Evolutionary conservation across 2,797 vertebrate species (phyloP).

Genomic region (Cuculus canorus): DNA sequence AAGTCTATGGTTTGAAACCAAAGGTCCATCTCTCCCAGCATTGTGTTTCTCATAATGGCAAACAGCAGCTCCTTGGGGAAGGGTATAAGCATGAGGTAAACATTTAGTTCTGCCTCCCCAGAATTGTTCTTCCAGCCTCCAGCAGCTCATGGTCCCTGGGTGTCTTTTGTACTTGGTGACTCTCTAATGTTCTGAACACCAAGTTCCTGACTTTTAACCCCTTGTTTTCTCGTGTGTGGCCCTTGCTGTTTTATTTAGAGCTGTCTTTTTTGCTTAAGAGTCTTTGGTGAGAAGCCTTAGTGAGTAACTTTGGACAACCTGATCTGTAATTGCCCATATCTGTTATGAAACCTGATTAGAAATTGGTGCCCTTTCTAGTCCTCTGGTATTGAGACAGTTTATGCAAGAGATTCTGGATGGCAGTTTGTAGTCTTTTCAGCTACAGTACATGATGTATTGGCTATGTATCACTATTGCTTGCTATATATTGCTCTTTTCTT

Average conservation of each 20-base stretch:
- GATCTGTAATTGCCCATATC: background rate
- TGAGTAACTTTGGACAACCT: background rate
- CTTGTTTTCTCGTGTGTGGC: background rate
- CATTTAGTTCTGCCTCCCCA: background rate
- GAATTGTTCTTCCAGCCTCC: background rate
- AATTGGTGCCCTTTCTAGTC: slow-evolving; percentile 13
- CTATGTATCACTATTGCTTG: background rate
- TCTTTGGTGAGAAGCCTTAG: background rate
- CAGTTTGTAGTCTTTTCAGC: background rate
- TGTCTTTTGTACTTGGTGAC: background rate
- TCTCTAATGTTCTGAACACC: background rate
- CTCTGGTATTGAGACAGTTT: background rate
- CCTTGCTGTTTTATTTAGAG: background rate
- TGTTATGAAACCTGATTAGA: slow-evolving; percentile 9
- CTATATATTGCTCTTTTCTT: background rate
- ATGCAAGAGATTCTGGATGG: background rate
- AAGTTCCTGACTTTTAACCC: background rate
- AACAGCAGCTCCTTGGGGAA: background rate
- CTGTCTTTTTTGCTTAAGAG: background rate
- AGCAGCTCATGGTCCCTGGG: background rate
- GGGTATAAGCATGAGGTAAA: fast-evolving
- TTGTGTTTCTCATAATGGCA: background rate
- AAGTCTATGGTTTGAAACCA: background rate
- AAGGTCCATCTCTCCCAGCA: background rate
- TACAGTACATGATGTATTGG: background rate